A percentile compares a stretch with the other conserved stretches of the same genome.
Conservation (phyloP, 2,888 invertebrate species). For the Parnassius smintheus region DNA sequence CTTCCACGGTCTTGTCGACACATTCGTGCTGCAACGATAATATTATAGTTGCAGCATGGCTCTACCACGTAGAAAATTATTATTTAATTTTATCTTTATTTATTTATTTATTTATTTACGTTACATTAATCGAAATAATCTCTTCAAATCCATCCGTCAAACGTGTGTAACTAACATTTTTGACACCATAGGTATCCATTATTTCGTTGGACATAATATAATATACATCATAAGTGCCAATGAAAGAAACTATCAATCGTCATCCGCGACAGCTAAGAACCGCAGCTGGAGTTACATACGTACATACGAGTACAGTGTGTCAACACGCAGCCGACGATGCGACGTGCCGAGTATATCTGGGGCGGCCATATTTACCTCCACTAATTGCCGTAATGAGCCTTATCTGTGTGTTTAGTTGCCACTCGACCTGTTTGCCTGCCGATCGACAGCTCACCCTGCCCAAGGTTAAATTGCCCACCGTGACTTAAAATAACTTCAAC, state of each 20-base stretch:
- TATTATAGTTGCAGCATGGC: too few relatives aligned
- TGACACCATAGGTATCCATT: too few relatives aligned
- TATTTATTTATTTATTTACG: too few relatives aligned
- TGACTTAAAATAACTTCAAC: conserved; percentile 18
- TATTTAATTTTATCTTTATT: too few relatives aligned
- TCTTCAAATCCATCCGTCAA: too few relatives aligned
- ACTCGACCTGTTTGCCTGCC: conserved; percentile 58
- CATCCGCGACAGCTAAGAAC: conserved; percentile 9
- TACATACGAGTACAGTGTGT: conserved; percentile 38
- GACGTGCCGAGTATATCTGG: conserved; percentile 47
- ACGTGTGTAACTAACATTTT: too few relatives aligned
- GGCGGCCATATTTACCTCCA: conserved; percentile 65
- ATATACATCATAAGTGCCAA: neutral
- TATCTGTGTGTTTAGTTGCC: conserved; percentile 64
- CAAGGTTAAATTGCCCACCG: conserved; percentile 42
- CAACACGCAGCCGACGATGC: conserved; percentile 34
- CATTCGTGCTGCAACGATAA: too few relatives aligned
- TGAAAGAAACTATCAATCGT: conserved; percentile 21
- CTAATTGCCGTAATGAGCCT: conserved; percentile 75
- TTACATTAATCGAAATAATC: too few relatives aligned
- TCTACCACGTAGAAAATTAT: too few relatives aligned
- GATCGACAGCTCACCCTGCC: conserved; percentile 48
- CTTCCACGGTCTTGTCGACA: too few relatives aligned
- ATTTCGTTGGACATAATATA: too few relatives aligned
- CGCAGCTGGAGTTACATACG: conserved; percentile 13